These are phyloP conservation scores for Lepidonotus clava DNA, from an alignment of 2,888 invertebrate genomes.

Conservation along the genomic window DNA sequence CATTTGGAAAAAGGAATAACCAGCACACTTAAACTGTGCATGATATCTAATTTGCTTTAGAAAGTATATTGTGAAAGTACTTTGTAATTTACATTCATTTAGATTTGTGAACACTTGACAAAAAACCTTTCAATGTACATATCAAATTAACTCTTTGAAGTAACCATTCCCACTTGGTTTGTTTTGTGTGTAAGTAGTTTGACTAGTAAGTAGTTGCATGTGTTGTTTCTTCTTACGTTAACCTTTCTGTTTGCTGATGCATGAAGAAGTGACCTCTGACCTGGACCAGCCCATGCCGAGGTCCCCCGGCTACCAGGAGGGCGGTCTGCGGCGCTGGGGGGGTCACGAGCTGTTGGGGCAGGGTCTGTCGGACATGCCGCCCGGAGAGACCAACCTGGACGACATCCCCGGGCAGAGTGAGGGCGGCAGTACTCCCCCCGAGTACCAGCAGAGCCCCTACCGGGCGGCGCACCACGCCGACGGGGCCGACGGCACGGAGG, in stretches of 20 bases:
- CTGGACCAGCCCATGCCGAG: background rate
- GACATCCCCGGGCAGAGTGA: background rate
- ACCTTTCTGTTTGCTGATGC: constrained; percentile 35
- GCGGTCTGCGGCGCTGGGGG: constrained; percentile 24
- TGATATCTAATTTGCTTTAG: no score
- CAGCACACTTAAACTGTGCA: no score
- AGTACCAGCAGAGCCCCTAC: background rate
- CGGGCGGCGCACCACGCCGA: background rate
- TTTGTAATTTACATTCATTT: no score
- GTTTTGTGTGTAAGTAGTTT: no score
- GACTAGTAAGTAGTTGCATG: constrained; percentile 50
- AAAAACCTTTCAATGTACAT: no score
- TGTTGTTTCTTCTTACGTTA: constrained; percentile 17
- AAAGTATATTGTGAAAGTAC: no score
- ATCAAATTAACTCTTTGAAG: no score
- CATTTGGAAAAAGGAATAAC: no score
- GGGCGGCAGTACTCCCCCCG: background rate
- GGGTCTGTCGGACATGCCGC: background rate
- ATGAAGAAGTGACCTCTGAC: constrained; percentile 42
- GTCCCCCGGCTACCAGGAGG: background rate
- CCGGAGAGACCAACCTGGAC: background rate
- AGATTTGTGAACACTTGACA: no score
- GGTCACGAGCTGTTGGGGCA: background rate
- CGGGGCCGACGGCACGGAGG: background rate
- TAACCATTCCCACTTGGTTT: no score